These are phyloP conservation scores for Meteorus cinctellus DNA, from an alignment of 2,888 invertebrate genomes.

Conservation along the genomic window DNA sequence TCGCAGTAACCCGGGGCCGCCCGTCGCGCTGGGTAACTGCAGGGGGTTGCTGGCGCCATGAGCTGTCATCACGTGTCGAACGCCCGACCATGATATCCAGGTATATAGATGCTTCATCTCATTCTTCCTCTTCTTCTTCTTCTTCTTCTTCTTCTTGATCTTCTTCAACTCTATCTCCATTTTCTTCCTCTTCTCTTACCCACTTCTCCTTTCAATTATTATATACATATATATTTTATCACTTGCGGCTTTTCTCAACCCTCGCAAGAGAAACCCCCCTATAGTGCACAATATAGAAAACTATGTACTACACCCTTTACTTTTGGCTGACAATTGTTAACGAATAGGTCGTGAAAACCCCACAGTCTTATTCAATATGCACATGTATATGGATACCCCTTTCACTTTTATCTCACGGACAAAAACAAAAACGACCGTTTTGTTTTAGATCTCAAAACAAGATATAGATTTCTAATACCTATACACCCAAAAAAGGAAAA, in stretches of 20 bases:
- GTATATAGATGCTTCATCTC: constrained; percentile 35
- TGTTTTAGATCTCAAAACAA: constrained; percentile 18
- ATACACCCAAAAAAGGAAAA: not conserved
- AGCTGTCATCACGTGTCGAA: constrained; percentile 73
- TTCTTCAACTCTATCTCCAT: not conserved
- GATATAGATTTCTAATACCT: constrained; percentile 29
- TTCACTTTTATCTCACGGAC: not conserved
- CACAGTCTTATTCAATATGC: not conserved
- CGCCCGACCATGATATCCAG: constrained; percentile 51
- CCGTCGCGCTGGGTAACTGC: constrained; percentile 65
- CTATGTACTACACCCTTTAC: constrained; percentile 41
- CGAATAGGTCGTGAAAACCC: too few relatives aligned
- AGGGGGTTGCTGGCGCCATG: constrained; percentile 73
- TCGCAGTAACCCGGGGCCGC: constrained; percentile 56
- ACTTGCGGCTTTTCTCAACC: constrained; percentile 34
- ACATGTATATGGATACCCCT: not conserved
- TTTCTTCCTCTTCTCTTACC: constrained; percentile 12
- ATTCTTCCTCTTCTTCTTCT: constrained; percentile 3
- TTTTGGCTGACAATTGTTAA: constrained; percentile 26
- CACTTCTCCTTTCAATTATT: constrained; percentile 18
- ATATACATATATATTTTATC: constrained; percentile 15
- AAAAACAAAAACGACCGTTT: constrained; percentile 11
- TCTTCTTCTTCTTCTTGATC: not conserved
- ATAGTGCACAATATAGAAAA: constrained; percentile 37
- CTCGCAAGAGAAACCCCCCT: constrained; percentile 36